Percentiles rank a stretch among this genome's conserved stretches.
Evolutionary conservation across 2,888 invertebrate genomes (phyloP).

Genomic region (Podotricha telesiphe): DNA sequence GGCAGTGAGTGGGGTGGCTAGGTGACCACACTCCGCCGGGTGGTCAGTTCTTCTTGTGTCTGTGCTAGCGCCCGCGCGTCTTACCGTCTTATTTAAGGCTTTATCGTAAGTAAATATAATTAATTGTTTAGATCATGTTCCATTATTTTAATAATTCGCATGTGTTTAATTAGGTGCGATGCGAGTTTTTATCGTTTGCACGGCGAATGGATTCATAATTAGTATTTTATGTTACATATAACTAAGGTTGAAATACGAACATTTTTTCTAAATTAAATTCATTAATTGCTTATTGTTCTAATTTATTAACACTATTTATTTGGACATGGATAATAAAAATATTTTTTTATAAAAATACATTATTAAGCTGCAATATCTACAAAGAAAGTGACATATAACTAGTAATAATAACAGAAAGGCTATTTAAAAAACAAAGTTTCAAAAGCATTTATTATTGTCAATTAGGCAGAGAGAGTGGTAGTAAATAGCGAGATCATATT

Average conservation of each 20-base stretch:
- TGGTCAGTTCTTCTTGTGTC: constrained; percentile 53
- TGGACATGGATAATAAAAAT: too few relatives aligned
- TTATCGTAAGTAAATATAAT: constrained; percentile 49
- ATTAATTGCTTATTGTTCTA: too few relatives aligned
- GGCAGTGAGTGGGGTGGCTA: constrained; percentile 52
- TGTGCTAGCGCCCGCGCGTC: constrained; percentile 53
- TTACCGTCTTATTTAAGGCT: constrained; percentile 42
- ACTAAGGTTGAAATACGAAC: too few relatives aligned
- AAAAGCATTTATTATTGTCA: not conserved
- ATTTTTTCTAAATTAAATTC: too few relatives aligned
- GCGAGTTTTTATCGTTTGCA: constrained; percentile 30
- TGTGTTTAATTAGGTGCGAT: constrained; percentile 23
- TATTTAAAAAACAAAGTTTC: too few relatives aligned
- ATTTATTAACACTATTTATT: too few relatives aligned
- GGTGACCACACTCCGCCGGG: constrained; percentile 48
- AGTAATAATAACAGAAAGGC: too few relatives aligned
- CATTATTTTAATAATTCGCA: not conserved
- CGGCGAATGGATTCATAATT: constrained; percentile 18
- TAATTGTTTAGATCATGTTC: not conserved
- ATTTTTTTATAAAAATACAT: too few relatives aligned
- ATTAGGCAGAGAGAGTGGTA: not conserved
- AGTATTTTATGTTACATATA: not conserved
- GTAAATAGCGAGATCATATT: not conserved
- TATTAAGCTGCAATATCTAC: too few relatives aligned
- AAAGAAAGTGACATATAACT: too few relatives aligned